Evolutionary conservation across 2,113 vertebrate genomes (phyloP), one percentile per base, ranked within the genome.

Genomic region (Peromyscus leucopus): DNA sequence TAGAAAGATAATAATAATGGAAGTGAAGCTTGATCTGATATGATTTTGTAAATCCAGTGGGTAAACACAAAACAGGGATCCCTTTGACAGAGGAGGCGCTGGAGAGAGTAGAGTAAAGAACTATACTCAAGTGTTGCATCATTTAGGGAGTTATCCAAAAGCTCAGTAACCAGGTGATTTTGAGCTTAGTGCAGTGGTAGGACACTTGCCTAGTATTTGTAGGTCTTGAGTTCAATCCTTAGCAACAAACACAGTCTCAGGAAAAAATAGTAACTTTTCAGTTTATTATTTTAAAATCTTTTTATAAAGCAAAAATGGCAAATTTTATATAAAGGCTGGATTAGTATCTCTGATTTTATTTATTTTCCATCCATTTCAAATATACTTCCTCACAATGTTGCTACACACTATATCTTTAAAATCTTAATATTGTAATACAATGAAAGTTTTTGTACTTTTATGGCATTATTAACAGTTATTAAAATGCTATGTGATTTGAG

Each of bases 1-100:
- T 91, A 91, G 67, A 89, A 72, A 93, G 57, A 80, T 79, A 59
- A 65, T 71, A 95, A 88, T 82, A 90, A 93, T 65, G 31, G 85
- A 93, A 9, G 28, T 1, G 22, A 46, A n/a, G 36, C 79, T 79
- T 79, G 46, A 79, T 76, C 39, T 92, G 76, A 67, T 86, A 26
- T 91, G 33, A 80, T 91, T 95, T 95, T 91, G 51, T 51, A 63
- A 91, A 97, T 51, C 79, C 78, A 65, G 1, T 51, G 75, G 46
- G 46, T 59, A 67, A 83, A 24, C 33, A 93, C 6, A 33, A 86
- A 55, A 74, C 31, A 75, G 19, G 63, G 51, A 69, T 87, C 46
- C 88, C 9, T 61, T 90, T 93, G 71, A 39, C 1, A 2, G 12
- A 8, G 39, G 13, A 78, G 61, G 13, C 31, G 28, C 59, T 24